Base-by-base conservation (phyloP, 1,140 invertebrate species). In the Trichoplusia ni region DNA sequence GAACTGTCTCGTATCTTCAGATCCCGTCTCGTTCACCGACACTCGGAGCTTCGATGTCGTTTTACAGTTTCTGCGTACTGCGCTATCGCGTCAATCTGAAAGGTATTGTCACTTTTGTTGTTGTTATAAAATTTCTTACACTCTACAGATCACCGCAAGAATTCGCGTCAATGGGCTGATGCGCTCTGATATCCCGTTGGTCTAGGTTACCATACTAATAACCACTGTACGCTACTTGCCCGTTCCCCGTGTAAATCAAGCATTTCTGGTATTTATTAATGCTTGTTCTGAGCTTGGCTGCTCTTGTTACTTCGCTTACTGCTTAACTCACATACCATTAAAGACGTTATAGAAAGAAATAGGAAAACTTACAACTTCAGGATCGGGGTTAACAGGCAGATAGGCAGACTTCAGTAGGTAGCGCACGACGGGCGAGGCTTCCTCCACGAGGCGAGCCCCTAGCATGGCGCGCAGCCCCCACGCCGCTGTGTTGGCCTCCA, bases 401-500 rank as follows among this genome's bases (percentile, higher is more conserved):
- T 80, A 69, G 0, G 81, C 64, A n/a, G n/a, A n/a, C 4, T 82
- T 92, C 23, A 98, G 92, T 0, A 99, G 90, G 95, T 97, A 98
- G 35, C 94, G 94, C 61, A 97, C 94, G 11, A 98, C 93, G 0
- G 97, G 95, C 11, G 97, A 82, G 0, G 95, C 93, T 69, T 96
- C 94, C 19, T 93, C 88, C 9, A 94, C 81, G 1, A 95, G 90
- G 64, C 94, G 94, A 65, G 93, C 91, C 38, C 92, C 91, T 0
- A 96, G 75, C 75, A 96, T 93, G 0, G 93, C 93, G 1, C 95
- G 82, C 4, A 97, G 85, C 0, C 94, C 96, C 90, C 98, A 99
- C 0, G 97, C 93, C 0, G 97, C 96, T 86, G 97, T 97, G 82
- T 97, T 95, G n/a, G 98, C 94, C 70, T 97, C 96, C 1, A 96